Evolutionary conservation across 2,797 vertebrate genomes (phyloP).

Genomic region (Enteromius unitaeniatus): DNA sequence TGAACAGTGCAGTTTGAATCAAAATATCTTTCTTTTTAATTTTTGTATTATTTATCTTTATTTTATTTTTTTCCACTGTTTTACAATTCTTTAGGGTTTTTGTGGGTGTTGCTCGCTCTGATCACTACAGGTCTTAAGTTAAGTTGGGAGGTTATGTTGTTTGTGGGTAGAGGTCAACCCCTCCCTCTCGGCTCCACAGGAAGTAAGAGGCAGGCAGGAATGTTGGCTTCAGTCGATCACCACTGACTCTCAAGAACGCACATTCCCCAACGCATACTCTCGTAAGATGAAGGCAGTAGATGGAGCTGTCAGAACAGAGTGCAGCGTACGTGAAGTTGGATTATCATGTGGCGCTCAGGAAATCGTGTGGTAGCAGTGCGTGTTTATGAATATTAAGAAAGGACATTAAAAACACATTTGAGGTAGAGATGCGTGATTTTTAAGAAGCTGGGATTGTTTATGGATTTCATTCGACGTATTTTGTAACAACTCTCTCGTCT

Average conservation of each 20-base stretch:
- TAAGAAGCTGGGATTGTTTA: not conserved
- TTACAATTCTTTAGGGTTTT: not conserved
- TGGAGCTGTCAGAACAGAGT: slow-evolving; percentile 31
- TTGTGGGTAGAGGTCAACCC: slow-evolving; percentile 51
- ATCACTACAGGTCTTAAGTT: slow-evolving; percentile 11
- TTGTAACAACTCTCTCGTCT: not conserved
- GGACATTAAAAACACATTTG: slow-evolving; percentile 5
- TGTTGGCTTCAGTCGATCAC: slow-evolving; percentile 63
- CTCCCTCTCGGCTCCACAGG: slow-evolving; percentile 64
- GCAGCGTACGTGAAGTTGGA: slow-evolving; percentile 29
- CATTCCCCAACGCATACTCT: slow-evolving; percentile 39
- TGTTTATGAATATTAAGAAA: not conserved
- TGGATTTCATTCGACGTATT: slow-evolving; percentile 32
- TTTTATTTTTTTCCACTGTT: not conserved
- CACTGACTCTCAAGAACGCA: slow-evolving; percentile 58
- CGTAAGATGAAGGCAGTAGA: slow-evolving; percentile 36
- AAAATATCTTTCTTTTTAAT: not conserved
- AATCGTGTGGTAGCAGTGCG: not conserved
- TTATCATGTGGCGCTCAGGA: not conserved
- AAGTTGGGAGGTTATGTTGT: slow-evolving; percentile 59
- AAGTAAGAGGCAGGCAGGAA: slow-evolving; percentile 70
- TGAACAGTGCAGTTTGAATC: not conserved
- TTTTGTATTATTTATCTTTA: not conserved
- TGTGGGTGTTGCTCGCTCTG: not conserved
- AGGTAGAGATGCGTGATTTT: slow-evolving; percentile 15